Evolutionary conservation across 2,797 vertebrate species (phyloP).

Genomic region (Menidia menidia): DNA sequence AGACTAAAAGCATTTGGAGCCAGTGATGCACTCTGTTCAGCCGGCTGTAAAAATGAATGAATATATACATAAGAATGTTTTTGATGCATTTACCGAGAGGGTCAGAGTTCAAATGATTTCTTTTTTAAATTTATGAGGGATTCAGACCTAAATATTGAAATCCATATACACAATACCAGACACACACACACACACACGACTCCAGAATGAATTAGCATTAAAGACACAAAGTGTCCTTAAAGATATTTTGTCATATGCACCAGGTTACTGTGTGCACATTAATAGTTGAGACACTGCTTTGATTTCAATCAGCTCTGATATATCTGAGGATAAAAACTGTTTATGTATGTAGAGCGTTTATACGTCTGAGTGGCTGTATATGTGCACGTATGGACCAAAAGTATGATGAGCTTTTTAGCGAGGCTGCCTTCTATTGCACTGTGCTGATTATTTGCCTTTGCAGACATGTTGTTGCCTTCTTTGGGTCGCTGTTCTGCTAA

Average conservation of each 20-base stretch:
- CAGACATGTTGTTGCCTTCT: too few species aligned
- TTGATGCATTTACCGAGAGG: constrained; percentile 38
- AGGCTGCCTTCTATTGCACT: too few species aligned
- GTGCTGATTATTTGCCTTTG: too few species aligned
- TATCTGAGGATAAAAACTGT: not conserved
- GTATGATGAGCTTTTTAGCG: not conserved
- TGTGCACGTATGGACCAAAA: not conserved
- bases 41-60: constrained; percentile 54
- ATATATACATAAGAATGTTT: constrained; percentile 60
- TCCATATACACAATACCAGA: not conserved
- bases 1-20: constrained; percentile 21
- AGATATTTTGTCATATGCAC: not conserved
- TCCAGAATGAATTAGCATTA: not conserved
- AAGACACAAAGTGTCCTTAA: not conserved
- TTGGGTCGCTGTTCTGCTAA: too few species aligned
- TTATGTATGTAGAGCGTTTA: not conserved
- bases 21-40: constrained; percentile 46
- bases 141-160: constrained; percentile 42
- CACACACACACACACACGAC: constrained; percentile 3
- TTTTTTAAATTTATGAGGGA: constrained; percentile 25
- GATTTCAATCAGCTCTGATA: not conserved
- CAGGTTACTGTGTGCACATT: constrained; percentile 2
- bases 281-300: not conserved
- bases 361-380: not conserved
- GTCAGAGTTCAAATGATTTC: constrained; percentile 33